Evolutionary conservation across 2,888 invertebrate species (phyloP).

Genomic region (Drosophila mulleri): DNA sequence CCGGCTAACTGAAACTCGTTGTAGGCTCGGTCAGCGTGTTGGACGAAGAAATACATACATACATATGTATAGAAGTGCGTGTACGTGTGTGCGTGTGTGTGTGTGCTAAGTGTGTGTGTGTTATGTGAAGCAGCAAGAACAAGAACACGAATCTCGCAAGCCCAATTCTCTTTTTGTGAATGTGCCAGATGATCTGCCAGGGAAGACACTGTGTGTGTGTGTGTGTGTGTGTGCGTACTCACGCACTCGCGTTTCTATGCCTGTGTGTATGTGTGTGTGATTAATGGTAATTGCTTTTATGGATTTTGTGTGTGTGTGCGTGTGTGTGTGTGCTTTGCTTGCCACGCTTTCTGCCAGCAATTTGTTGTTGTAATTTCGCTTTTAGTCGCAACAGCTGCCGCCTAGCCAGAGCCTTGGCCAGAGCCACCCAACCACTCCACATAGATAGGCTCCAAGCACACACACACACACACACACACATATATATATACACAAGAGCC

Average conservation of each 20-base stretch:
- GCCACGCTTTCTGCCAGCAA: conserved; percentile 35
- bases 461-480: too few species aligned
- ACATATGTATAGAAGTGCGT: not conserved
- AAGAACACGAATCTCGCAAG: conserved; percentile 13
- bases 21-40: not conserved
- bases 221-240: not conserved
- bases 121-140: conserved; percentile 5
- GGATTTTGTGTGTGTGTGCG: conserved; percentile 8
- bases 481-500: too few species aligned
- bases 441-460: too few species aligned
- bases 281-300: conserved; percentile 63
- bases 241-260: not conserved
- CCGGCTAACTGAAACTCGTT: conserved; percentile 31
- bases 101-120: not conserved
- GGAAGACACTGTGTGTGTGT: not conserved
- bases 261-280: conserved; percentile 38
- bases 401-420: not conserved
- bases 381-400: conserved; percentile 26
- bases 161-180: conserved; percentile 16
- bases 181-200: conserved; percentile 19
- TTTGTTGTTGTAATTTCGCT: conserved; percentile 51
- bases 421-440: conserved; percentile 6
- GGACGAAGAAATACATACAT: too few species aligned
- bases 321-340: conserved; percentile 6
- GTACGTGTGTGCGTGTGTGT: not conserved